Evolutionary conservation across 2,113 vertebrate genomes (phyloP), one percentile per base, ranked within the genome.

Genomic region (Oryctolagus cuniculus): DNA sequence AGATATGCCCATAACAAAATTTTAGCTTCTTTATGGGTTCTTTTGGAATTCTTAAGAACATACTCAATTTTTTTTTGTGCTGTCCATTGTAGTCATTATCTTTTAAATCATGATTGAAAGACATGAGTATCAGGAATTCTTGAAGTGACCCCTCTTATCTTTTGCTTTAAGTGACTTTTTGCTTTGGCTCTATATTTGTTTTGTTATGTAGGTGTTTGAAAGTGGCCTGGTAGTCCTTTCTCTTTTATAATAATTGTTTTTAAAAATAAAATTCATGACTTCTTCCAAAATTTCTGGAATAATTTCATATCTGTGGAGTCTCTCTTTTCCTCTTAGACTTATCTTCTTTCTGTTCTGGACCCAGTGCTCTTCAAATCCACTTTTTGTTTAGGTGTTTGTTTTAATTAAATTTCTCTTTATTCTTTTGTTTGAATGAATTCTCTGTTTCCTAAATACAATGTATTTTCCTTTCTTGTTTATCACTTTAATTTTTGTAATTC

Each of bases 1-100:
- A n/a, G n/a, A 66, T 58, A 74, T 6, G 73, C 44, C 38, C 21
- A 74, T 55, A 13, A 67, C 58, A 11, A 38, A 25, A 44, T 89
- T 81, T 81, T 81, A 27, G n/a, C 6, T 49, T 82, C 34, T 75
- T 88, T 25, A 34, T 27, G 82, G 3, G 44, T 44, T 44, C 44
- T 44, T 74, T 88, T 38, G 66, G 31, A 79, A 93, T 24, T 73
- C 73, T 53, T 64, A 72, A 64, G 25, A 72, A 55, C 53, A n/a
- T 64, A 80, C 17, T 87, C 80, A 90, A 31, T 53, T 73, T 55
- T 31, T 74, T 87, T 87, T 81, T 88, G 67, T 88, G 51, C 19
- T n/a, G 10, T 64, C 72, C 31, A 53, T n/a, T 38, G 63, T 34
- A 63, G 55, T 73, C 22, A 9, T 19, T 63, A 53, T 44, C 31